Conservation (phyloP, 35 echinoderm and acorn worm genomes). For the Holothuria glaberrima region DNA sequence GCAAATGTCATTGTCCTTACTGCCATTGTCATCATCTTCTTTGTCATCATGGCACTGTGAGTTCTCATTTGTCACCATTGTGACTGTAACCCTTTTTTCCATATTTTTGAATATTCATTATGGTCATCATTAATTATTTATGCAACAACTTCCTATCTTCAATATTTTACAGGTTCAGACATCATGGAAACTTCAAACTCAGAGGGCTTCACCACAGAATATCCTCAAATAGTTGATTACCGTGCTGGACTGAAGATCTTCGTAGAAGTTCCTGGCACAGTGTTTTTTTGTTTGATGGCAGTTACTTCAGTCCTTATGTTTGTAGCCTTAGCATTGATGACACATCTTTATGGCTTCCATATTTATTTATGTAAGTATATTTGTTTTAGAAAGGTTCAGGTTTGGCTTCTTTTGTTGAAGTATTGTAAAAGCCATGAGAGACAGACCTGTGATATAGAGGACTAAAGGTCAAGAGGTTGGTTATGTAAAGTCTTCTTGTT, state of each 20-base stretch:
- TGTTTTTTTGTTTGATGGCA: slow-evolving; percentile 68
- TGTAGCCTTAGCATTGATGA: slow-evolving; percentile 65
- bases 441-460: too few species aligned
- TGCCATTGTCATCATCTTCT: too few species aligned
- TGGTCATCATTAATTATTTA: too few species aligned
- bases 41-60: too few species aligned
- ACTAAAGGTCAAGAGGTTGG: too few species aligned
- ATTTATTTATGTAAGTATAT: slow-evolving; percentile 90
- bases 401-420: too few species aligned
- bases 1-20: too few species aligned
- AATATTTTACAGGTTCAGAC: background rate
- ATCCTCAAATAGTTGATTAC: slow-evolving; percentile 37
- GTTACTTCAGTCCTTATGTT: slow-evolving; percentile 59
- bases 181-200: background rate
- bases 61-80: too few species aligned
- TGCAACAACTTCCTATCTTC: slow-evolving; percentile 32
- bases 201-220: background rate
- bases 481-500: too few species aligned
- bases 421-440: too few species aligned
- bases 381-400: background rate
- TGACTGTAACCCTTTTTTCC: too few species aligned
- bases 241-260: slow-evolving; percentile 72
- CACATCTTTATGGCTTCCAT: slow-evolving; percentile 91
- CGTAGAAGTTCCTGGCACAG: slow-evolving; percentile 66
- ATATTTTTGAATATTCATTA: too few species aligned